A percentile compares a stretch with the other conserved stretches of the same genome.
phyloP scores from a whole-genome alignment of 2,888 invertebrate genomes.

The Poecilus cupreus region DNA sequence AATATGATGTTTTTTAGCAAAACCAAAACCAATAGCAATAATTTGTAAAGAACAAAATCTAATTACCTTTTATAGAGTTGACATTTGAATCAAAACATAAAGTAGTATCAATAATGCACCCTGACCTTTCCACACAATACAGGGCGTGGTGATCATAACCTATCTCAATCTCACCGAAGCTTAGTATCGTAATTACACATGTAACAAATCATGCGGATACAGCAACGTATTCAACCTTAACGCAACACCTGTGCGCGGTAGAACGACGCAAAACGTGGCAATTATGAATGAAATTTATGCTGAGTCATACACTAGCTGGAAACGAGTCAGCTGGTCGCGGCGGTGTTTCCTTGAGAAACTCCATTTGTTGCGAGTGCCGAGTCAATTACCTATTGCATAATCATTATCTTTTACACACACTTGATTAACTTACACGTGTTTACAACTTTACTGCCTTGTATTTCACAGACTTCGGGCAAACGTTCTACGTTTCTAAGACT shows the following conservation, averaged over 20 bases:
- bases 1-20: background rate
- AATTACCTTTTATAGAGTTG: background rate
- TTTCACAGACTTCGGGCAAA: background rate
- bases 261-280: background rate
- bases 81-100: slow-evolving; percentile 21
- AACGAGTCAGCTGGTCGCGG: background rate
- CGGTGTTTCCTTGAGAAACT: slow-evolving; percentile 32
- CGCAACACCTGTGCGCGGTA: background rate
- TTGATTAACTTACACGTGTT: slow-evolving; percentile 14
- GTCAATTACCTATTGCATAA: slow-evolving; percentile 38
- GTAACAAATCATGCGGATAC: slow-evolving; percentile 5
- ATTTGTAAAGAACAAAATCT: background rate
- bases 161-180: slow-evolving; percentile 20
- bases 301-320: slow-evolving; percentile 29
- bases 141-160: slow-evolving; percentile 37
- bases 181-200: background rate
- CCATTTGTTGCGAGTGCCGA: slow-evolving; percentile 4
- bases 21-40: background rate
- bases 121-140: slow-evolving; percentile 45
- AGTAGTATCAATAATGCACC: background rate
- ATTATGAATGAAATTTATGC: slow-evolving; percentile 25
- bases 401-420: slow-evolving; percentile 10
- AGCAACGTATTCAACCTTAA: background rate
- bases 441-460: slow-evolving; percentile 1
- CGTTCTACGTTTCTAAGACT: background rate